A percentile compares a stretch with the other conserved stretches of the same genome.
Conservation (phyloP, 2,797 vertebrate genomes). For the Allobates femoralis region DNA sequence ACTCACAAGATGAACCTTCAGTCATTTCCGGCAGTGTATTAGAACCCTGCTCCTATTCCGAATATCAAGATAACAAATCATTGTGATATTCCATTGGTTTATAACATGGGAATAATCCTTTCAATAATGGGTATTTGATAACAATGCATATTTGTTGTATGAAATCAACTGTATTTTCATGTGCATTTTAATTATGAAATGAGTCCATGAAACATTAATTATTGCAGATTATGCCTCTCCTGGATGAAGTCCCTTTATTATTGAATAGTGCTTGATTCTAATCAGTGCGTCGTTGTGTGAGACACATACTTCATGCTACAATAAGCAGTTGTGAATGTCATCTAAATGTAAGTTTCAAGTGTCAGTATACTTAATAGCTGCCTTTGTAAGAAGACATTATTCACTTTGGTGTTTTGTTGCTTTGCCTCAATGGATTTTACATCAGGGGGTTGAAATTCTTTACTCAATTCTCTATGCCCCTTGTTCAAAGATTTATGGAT, state of each 20-base stretch:
- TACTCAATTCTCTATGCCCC: conserved; percentile 24
- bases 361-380: conserved; percentile 40
- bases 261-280: conserved; percentile 29
- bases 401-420: conserved; percentile 56
- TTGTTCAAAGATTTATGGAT: conserved; percentile 47
- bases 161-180: background rate
- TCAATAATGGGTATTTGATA: background rate
- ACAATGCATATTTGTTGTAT: background rate
- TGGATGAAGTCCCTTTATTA: conserved; percentile 9
- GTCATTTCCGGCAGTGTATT: too few relatives aligned
- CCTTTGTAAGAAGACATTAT: conserved; percentile 45
- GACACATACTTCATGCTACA: conserved; percentile 42
- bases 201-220: background rate
- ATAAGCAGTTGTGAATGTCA: conserved; percentile 37
- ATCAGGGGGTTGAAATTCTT: conserved; percentile 37
- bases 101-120: too few relatives aligned
- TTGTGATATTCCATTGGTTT: too few relatives aligned
- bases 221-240: background rate
- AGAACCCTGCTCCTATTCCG: too few relatives aligned
- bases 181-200: background rate
- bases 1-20: too few relatives aligned
- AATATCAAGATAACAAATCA: too few relatives aligned
- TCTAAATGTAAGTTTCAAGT: conserved; percentile 37
- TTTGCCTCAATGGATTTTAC: conserved; percentile 50
- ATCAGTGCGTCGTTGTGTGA: conserved; percentile 16